Conservation (phyloP, 2,113 vertebrate genomes). For the Zapornia atra region DNA sequence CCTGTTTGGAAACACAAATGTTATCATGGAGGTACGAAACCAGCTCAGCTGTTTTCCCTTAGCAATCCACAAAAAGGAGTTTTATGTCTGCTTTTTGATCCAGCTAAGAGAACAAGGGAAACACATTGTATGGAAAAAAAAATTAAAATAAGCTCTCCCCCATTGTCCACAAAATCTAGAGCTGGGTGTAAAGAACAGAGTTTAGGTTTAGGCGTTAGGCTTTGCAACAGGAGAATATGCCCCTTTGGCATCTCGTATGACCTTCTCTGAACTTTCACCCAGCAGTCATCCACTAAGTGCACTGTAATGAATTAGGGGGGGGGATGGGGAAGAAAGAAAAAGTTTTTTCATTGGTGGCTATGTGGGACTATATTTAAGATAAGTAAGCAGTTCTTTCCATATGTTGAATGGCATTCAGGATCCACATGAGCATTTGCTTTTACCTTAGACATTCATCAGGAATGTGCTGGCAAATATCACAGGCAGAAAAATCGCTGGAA, state of each 20-base stretch:
- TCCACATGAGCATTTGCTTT: slow-evolving; percentile 11
- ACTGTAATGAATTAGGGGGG: neutral
- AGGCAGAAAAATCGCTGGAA: slow-evolving; percentile 27
- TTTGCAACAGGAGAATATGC: neutral
- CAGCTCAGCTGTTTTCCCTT: neutral
- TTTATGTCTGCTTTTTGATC: neutral
- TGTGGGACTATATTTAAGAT: neutral
- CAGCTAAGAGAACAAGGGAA: neutral
- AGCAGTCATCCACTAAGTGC: neutral
- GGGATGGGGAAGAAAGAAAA: too few relatives aligned
- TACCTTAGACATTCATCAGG: slow-evolving; percentile 27
- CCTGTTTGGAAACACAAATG: neutral
- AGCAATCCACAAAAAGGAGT: neutral
- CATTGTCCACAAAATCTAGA: neutral
- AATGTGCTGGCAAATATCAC: slow-evolving; percentile 34
- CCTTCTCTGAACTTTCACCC: neutral
- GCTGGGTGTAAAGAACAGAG: neutral
- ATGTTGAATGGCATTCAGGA: slow-evolving; percentile 32
- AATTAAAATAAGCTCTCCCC: neutral
- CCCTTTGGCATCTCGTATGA: neutral
- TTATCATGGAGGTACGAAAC: neutral
- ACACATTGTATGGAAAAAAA: neutral
- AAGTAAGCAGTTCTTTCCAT: neutral
- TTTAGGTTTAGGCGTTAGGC: neutral
- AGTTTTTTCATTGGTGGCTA: neutral